Evolutionary conservation across 1,140 invertebrate genomes (phyloP), one percentile per base, ranked within the genome.

Genomic region (Manduca sexta): DNA sequence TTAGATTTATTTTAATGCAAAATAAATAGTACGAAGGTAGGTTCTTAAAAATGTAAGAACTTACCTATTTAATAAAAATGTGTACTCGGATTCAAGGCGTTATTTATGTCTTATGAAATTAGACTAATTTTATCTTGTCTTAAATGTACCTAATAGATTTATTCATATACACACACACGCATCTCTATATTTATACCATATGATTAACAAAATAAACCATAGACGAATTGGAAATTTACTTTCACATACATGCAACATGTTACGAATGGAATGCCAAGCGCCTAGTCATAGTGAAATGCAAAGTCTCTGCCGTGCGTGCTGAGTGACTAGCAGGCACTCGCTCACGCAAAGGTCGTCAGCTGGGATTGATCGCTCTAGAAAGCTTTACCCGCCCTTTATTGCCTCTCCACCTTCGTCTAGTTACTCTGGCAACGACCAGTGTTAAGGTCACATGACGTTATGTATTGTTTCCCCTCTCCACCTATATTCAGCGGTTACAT

Each of bases 261-360:
- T 31, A n/a, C 8, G 8, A n/a, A 8, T 16, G 12, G 12, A 14
- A 40, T 17, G 10, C 17, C 15, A 17, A 17, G 49, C 72, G 72
- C 76, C 76, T 80, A 63, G 49, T 53, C 41, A 56, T 55, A 64
- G 60, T 38, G 31, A 56, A 68, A 56, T 46, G 74, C 74, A 73
- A 64, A 64, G 43, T 51, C 48, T 51, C 50, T 49, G 21, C 15
- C 35, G 62, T 71, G 70, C 69, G 72, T 79, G 75, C 44, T 44
- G 30, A 42, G 34, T 51, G 51, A 56, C 60, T 51, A 64, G 65
- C 66, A 74, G 74, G 74, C 74, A 70, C 68, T 59, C 26, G 53
- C 33, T 35, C 70, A 82, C 78, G 78, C 75, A 64, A 82, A 82
- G 78, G 75, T 69, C 69, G 63, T 55, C 55, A 72, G 68, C 64